Conservation (phyloP, 2,888 invertebrate species). For the Aspidiotus destructor region DNA sequence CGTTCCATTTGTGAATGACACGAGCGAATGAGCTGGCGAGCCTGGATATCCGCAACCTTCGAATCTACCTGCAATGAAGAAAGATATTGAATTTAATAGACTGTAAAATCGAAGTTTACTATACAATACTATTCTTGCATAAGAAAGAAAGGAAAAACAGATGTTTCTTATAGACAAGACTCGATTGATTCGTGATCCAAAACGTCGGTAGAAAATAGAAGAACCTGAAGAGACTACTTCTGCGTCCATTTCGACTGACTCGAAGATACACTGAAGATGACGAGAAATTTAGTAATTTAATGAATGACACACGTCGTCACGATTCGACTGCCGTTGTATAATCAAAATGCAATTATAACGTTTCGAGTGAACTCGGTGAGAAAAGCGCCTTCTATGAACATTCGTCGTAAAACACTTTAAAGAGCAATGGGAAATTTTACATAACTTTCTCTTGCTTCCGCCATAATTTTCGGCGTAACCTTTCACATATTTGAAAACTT, state of each 20-base stretch:
- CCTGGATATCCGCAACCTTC: constrained; percentile 73
- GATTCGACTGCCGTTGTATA: not conserved
- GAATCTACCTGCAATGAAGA: constrained; percentile 35
- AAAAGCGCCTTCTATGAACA: not conserved
- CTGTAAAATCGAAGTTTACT: too few relatives aligned
- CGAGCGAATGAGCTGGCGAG: constrained; percentile 75
- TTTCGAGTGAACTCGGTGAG: not conserved
- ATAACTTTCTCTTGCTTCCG: constrained; percentile 2
- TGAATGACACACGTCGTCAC: constrained; percentile 2
- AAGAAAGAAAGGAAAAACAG: too few relatives aligned
- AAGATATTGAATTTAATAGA: not conserved
- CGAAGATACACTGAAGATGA: not conserved
- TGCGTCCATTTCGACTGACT: not conserved
- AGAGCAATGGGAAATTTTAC: not conserved
- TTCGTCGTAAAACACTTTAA: not conserved
- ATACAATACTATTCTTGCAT: too few relatives aligned
- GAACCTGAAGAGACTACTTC: not conserved
- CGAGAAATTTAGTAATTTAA: not conserved
- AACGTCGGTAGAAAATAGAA: not conserved
- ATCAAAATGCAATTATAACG: not conserved
- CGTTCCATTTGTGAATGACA: constrained; percentile 59
- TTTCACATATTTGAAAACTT: constrained; percentile 2
- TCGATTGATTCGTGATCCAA: not conserved
- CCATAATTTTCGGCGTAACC: not conserved
- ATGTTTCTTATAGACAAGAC: too few relatives aligned